Percentiles rank a stretch among this genome's conserved stretches.
phyloP scores from a whole-genome alignment of 2,113 vertebrate genomes.

The Protobothrops mucrosquamatus region DNA sequence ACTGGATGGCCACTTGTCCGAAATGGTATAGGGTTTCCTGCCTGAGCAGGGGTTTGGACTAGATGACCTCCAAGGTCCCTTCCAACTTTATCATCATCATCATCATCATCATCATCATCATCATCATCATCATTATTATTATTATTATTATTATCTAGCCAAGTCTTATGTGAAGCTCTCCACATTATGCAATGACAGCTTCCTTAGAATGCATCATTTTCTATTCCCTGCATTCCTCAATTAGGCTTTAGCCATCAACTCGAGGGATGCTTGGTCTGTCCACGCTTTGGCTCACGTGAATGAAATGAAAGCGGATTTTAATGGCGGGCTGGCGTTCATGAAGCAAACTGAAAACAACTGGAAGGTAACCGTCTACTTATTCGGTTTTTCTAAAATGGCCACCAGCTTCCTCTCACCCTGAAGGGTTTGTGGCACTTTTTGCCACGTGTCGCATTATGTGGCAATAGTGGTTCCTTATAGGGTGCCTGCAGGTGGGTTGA shows the following conservation, averaged over 20 bases:
- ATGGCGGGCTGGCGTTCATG: conserved; percentile 86
- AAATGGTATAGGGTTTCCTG: too few species aligned
- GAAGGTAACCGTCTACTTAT: conserved; percentile 72
- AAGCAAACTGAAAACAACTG: conserved; percentile 81
- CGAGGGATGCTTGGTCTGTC: conserved; percentile 82
- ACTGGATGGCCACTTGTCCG: too few species aligned
- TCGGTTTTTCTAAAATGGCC: background rate
- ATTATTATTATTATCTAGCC: background rate
- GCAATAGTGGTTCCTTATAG: background rate
- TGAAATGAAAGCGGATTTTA: conserved; percentile 88
- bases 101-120: too few species aligned
- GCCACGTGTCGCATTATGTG: too few species aligned
- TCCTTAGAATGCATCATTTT: background rate
- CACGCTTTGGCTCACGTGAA: conserved; percentile 88
- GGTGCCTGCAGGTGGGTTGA: background rate
- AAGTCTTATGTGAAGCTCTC: background rate
- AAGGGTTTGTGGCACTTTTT: background rate
- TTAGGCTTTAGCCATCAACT: conserved; percentile 80
- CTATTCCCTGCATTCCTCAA: background rate
- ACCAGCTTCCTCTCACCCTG: too few species aligned
- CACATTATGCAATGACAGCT: background rate
- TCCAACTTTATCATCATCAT: too few species aligned
- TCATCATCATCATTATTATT: too few species aligned
- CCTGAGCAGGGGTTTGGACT: too few species aligned
- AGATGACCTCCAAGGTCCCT: too few species aligned